A percentile compares a stretch with the other conserved stretches of the same genome.
These are phyloP conservation scores for Leptinotarsa juncta DNA, from an alignment of 2,888 invertebrate species.

Conservation along the genomic window DNA sequence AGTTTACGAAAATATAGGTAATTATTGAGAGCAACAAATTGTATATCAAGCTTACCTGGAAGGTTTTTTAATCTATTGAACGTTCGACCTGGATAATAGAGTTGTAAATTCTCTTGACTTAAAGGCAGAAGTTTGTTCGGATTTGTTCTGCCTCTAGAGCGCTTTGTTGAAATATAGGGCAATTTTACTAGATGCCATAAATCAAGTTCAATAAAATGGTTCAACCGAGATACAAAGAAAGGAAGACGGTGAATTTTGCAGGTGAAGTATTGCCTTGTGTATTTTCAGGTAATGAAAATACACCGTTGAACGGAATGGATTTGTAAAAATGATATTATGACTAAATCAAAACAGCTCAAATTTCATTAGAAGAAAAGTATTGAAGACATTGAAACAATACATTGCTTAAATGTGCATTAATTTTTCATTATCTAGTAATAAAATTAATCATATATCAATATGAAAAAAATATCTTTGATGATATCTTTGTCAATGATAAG, in stretches of 20 bases:
- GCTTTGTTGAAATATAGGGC: slow-evolving; percentile 18
- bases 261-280: slow-evolving; percentile 1
- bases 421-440: no score
- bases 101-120: slow-evolving; percentile 6
- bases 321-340: no score
- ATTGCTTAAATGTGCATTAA: no score
- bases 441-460: no score
- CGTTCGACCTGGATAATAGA: slow-evolving; percentile 10
- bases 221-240: background rate
- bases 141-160: background rate
- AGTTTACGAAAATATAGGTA: slow-evolving; percentile 10
- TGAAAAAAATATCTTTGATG: no score
- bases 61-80: slow-evolving; percentile 6
- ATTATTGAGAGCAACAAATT: background rate
- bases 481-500: no score
- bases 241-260: slow-evolving; percentile 4
- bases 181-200: slow-evolving; percentile 1
- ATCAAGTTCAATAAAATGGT: slow-evolving; percentile 7
- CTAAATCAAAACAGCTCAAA: no score
- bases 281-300: background rate
- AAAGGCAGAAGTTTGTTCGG: background rate
- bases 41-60: slow-evolving; percentile 17
- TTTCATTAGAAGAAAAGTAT: no score
- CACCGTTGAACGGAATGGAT: no score
- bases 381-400: no score